Conservation (phyloP, 2,113 vertebrate species). For the Protobothrops mucrosquamatus region DNA sequence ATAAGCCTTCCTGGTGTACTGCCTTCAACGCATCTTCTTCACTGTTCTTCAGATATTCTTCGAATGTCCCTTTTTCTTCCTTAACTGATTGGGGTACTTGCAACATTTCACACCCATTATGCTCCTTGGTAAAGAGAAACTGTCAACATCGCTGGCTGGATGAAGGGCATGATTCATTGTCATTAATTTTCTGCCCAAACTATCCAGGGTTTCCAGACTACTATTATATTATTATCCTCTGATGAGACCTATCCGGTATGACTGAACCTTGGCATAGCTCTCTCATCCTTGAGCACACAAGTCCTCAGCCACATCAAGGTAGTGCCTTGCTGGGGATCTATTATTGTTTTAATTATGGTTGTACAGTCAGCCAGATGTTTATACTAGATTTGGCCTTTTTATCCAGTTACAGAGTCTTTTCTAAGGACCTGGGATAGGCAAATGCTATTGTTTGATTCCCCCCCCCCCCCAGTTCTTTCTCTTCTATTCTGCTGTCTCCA, state of each 20-base stretch:
- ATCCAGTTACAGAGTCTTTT: neutral
- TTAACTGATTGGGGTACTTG: neutral
- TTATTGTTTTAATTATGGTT: neutral
- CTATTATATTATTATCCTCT: neutral
- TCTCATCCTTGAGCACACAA: neutral
- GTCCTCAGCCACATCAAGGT: neutral
- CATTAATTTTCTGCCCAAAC: neutral
- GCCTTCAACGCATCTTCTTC: neutral
- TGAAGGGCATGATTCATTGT: neutral
- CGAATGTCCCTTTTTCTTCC: neutral
- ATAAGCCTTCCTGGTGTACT: neutral
- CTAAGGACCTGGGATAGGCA: neutral
- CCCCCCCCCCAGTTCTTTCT: neutral
- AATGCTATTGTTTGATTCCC: neutral
- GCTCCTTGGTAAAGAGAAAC: neutral
- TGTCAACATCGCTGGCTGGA: neutral
- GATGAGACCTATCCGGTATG: neutral
- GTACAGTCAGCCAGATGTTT: too few species aligned
- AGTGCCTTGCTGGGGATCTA: neutral
- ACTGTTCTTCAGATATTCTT: neutral
- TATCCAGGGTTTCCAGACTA: neutral
- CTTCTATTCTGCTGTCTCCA: neutral
- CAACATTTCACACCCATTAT: neutral
- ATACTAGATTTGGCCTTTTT: neutral
- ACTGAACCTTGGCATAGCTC: neutral